Evolutionary conservation across 2,888 invertebrate species (phyloP).

Genomic region (Malacosoma neustria): DNA sequence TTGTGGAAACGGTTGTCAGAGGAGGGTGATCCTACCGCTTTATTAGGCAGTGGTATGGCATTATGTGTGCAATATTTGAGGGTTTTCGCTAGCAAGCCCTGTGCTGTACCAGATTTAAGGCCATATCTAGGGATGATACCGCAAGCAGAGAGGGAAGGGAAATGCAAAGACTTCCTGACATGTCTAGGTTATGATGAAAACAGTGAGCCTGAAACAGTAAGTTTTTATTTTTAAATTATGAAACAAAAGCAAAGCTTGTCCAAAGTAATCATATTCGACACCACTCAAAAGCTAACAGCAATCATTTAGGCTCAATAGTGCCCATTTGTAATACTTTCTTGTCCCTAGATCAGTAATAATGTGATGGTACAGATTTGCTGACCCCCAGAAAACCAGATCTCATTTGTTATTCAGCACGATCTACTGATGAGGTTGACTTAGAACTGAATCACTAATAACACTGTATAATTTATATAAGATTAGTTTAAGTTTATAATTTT

Average conservation of each 20-base stretch:
- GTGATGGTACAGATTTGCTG: background rate
- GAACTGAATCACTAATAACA: too few relatives aligned
- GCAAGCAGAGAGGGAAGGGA: slow-evolving; percentile 72
- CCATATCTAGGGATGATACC: slow-evolving; percentile 83
- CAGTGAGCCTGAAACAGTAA: slow-evolving; percentile 77
- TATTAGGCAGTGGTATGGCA: slow-evolving; percentile 79
- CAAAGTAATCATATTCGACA: too few relatives aligned
- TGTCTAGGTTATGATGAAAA: slow-evolving; percentile 79
- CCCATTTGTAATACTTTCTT: background rate
- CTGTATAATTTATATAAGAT: too few relatives aligned
- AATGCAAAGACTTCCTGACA: slow-evolving; percentile 75
- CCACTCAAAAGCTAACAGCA: too few relatives aligned
- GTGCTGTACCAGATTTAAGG: slow-evolving; percentile 88
- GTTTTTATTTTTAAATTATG: too few relatives aligned
- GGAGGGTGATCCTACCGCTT: slow-evolving; percentile 62
- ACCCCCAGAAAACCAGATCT: too few relatives aligned
- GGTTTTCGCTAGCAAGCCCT: slow-evolving; percentile 89
- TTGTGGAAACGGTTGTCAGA: slow-evolving; percentile 77
- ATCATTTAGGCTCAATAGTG: too few relatives aligned
- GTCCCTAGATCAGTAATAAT: background rate
- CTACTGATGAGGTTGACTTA: too few relatives aligned
- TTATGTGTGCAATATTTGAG: slow-evolving; percentile 85
- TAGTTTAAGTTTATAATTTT: too few relatives aligned
- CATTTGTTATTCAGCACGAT: too few relatives aligned
- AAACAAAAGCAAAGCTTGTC: too few relatives aligned